A percentile compares a stretch with the other conserved stretches of the same genome.
Evolutionary conservation across 1,140 invertebrate genomes (phyloP).

Genomic region (Drosophila obscura): DNA sequence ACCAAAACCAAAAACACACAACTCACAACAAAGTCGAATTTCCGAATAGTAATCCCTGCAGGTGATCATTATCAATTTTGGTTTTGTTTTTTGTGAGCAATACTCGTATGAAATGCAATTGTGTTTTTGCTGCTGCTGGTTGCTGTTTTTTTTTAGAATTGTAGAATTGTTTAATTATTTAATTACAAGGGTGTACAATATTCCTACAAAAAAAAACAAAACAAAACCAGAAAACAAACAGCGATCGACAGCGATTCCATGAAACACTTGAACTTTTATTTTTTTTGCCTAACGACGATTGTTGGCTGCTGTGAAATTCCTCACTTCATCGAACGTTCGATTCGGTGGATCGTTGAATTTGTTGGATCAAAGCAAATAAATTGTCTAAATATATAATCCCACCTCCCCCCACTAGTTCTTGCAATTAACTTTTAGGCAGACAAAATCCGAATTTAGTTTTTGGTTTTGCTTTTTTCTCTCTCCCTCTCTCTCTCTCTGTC

Average conservation of each 20-base stretch:
- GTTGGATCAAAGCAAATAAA: slow-evolving; percentile 53
- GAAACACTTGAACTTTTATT: slow-evolving; percentile 25
- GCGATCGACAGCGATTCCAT: background rate
- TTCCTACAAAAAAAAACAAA: slow-evolving; percentile 8
- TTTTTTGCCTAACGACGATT: slow-evolving; percentile 39
- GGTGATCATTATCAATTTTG: slow-evolving; percentile 60
- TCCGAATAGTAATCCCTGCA: slow-evolving; percentile 13
- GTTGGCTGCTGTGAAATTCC: slow-evolving; percentile 43
- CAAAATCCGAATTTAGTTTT: slow-evolving; percentile 41
- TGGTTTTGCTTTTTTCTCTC: slow-evolving; percentile 11
- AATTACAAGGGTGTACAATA: slow-evolving; percentile 48
- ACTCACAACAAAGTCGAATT: slow-evolving; percentile 47
- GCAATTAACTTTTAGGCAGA: slow-evolving; percentile 42
- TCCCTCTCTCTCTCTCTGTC: background rate
- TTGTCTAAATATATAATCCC: slow-evolving; percentile 37
- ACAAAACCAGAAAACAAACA: no score
- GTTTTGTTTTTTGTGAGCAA: slow-evolving; percentile 35
- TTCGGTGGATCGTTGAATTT: no score
- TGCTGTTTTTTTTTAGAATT: slow-evolving; percentile 29
- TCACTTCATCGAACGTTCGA: slow-evolving; percentile 16
- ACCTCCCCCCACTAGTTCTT: slow-evolving; percentile 43
- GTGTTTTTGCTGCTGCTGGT: slow-evolving; percentile 33
- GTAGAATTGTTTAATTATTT: slow-evolving; percentile 61
- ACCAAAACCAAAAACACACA: slow-evolving; percentile 26
- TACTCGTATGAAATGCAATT: slow-evolving; percentile 46